Percentiles rank a stretch among this genome's conserved stretches.
Conservation (phyloP, 2,113 vertebrate species). For the Pipa parva region DNA sequence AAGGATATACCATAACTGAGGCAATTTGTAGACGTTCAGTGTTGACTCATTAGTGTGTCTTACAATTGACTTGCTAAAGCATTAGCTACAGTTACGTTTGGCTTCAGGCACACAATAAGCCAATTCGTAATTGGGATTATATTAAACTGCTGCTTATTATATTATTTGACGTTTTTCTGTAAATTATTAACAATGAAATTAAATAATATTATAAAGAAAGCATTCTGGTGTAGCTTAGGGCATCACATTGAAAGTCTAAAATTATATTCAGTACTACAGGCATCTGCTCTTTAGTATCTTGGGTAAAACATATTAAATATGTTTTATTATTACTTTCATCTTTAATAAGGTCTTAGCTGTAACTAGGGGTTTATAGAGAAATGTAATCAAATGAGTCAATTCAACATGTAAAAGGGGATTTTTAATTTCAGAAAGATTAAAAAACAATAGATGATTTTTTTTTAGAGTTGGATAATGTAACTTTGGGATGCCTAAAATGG, state of each 20-base stretch:
- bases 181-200: slow-evolving; percentile 29
- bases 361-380: too few relatives aligned
- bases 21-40: slow-evolving; percentile 19
- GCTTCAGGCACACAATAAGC: slow-evolving; percentile 19
- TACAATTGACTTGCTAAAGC: slow-evolving; percentile 27
- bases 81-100: slow-evolving; percentile 24
- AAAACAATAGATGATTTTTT: too few relatives aligned
- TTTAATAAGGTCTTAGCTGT: too few relatives aligned
- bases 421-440: too few relatives aligned
- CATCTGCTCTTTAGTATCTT: too few relatives aligned
- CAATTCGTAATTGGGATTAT: slow-evolving; percentile 25
- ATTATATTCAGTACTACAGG: background rate
- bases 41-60: slow-evolving; percentile 29
- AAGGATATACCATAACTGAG: slow-evolving; percentile 18
- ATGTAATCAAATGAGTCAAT: too few relatives aligned
- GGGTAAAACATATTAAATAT: too few relatives aligned
- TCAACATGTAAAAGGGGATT: too few relatives aligned
- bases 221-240: background rate
- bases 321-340: too few relatives aligned
- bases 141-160: slow-evolving; percentile 6
- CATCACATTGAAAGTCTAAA: background rate
- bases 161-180: background rate
- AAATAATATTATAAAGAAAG: slow-evolving; percentile 21
- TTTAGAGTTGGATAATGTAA: too few relatives aligned
- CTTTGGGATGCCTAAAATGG: too few relatives aligned